Evolutionary conservation across 2,888 invertebrate genomes (phyloP), one percentile per base, ranked within the genome.

Genomic region (Drosophila gaucha): DNA sequence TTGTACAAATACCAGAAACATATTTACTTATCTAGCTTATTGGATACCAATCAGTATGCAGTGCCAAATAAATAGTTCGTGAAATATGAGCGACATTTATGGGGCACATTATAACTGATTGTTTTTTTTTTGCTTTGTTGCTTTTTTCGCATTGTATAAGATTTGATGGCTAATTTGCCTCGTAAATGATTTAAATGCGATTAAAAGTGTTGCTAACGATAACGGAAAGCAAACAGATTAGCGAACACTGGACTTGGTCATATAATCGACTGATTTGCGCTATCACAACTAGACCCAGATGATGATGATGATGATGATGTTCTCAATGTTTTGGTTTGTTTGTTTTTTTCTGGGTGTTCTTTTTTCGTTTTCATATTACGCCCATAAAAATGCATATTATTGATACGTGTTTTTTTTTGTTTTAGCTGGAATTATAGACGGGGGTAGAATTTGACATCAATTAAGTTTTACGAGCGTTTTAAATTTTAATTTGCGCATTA

Each of bases 151-250:
- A 54, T 74, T 65, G 62, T 65, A 67, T 71, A 67, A 52, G 68
- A 67, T 64, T 70, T 73, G 66, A 76, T 62, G 56, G 69, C 50
- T 71, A 75, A 82, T 82, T 78, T 82, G 76, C 59, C 66, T 76
- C 69, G 77, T 75, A 64, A 83, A 83, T 85, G 86, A 79, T 86
- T 86, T 76, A 76, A 79, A 69, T 66, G 68, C 55, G 76, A 83
- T 80, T 80, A 67, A 43, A 57, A 60, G 62, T 74, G 63, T 49
- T 54, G 43, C 59, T 20, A 69, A 49, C 43, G 78, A 80, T 82
- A 75, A 64, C 55, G 70, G 18, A 33, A 30, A 55, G 30, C 60
- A 62, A 49, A 67, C 55, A 52, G 76, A 80, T 84, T 84, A 77
- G 43, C 49, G 46, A 44, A 44, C 65, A 57, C 63, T 62, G 54